Percentiles rank a stretch among this genome's conserved stretches.
phyloP scores from a whole-genome alignment of 1,140 invertebrate species.

The Lordiphosa clarofinis region DNA sequence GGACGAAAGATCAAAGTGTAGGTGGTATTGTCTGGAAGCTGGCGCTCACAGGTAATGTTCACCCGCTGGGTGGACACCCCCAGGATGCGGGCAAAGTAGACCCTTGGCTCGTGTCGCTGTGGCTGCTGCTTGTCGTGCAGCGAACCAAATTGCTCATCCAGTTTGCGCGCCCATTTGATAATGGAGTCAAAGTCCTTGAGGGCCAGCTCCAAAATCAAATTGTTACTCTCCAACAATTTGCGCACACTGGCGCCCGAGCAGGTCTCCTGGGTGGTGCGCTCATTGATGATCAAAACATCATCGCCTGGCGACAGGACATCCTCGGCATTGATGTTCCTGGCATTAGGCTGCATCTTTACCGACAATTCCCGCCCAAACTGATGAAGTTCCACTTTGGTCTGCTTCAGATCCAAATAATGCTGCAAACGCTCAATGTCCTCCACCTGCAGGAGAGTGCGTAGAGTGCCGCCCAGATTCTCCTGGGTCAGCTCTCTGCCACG shows the following conservation, averaged over 20 bases:
- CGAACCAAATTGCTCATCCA: conserved; percentile 39
- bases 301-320: conserved; percentile 61
- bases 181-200: conserved; percentile 57
- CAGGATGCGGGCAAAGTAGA: conserved; percentile 56
- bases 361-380: conserved; percentile 60
- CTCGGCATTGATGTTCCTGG: conserved; percentile 32
- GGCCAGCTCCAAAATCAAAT: conserved; percentile 45
- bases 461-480: conserved; percentile 33
- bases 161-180: conserved; percentile 33
- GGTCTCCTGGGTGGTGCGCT: conserved; percentile 10
- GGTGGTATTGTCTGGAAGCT: conserved; percentile 45
- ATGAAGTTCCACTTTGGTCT: conserved; percentile 56
- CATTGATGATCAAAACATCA: conserved; percentile 59
- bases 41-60: conserved; percentile 59
- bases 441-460: conserved; percentile 59
- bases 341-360: conserved; percentile 41
- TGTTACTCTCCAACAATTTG: conserved; percentile 41
- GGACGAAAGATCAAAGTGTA: conserved; percentile 63
- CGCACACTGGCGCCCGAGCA: conserved; percentile 8
- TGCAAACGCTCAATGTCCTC: conserved; percentile 62
- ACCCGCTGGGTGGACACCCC: conserved; percentile 56
- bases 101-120: conserved; percentile 33
- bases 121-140: conserved; percentile 24
- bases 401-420: conserved; percentile 49
- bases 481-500: conserved; percentile 27